phyloP scores from a whole-genome alignment of 2,113 vertebrate genomes.

The Climacteris rufus region DNA sequence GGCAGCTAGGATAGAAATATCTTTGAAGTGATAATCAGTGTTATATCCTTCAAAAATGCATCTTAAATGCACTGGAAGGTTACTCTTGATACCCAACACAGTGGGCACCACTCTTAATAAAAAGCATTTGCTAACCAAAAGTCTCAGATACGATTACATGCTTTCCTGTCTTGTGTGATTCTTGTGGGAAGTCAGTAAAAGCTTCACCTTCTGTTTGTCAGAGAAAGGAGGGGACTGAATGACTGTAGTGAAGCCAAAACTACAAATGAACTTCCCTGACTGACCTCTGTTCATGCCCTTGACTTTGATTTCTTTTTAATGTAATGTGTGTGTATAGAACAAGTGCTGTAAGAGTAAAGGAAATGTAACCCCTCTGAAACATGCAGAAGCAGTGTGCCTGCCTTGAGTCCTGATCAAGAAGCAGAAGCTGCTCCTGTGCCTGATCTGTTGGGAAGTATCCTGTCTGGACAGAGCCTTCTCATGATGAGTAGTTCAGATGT shows the following conservation, averaged over 20 bases:
- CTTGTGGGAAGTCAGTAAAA: neutral
- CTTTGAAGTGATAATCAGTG: neutral
- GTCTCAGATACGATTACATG: neutral
- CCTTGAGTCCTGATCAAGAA: slow-evolving; percentile 52
- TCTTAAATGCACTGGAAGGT: neutral
- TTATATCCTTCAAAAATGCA: neutral
- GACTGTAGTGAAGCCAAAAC: neutral
- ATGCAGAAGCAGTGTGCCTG: slow-evolving; percentile 66
- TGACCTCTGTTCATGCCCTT: neutral
- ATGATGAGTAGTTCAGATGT: slow-evolving; percentile 90
- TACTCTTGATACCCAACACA: neutral
- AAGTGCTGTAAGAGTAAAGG: slow-evolving; percentile 51
- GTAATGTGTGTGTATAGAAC: slow-evolving; percentile 7
- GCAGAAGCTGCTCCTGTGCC: slow-evolving; percentile 81
- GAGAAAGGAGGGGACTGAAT: neutral
- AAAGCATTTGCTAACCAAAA: neutral
- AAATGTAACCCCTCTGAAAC: slow-evolving; percentile 48
- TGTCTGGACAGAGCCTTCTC: slow-evolving; percentile 90
- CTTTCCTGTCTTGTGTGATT: neutral
- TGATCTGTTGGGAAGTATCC: slow-evolving; percentile 92
- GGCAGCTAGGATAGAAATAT: neutral
- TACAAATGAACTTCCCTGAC: neutral
- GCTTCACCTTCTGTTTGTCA: neutral
- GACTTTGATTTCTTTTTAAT: slow-evolving; percentile 32
- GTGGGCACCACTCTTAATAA: neutral